Conservation (phyloP, 2,888 invertebrate genomes). For the Anthophora plumipes region DNA sequence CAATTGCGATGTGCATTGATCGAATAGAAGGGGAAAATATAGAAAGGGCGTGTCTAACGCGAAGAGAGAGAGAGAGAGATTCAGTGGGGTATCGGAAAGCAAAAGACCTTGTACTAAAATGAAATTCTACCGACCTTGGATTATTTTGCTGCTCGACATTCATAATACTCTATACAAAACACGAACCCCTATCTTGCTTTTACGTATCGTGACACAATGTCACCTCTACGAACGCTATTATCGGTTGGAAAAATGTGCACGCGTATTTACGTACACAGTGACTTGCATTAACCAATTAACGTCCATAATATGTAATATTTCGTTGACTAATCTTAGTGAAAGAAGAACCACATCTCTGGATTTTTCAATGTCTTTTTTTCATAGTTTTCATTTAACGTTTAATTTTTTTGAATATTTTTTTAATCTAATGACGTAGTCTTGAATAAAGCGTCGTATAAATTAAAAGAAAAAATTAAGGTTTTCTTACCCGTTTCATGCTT, state of each 20-base stretch:
- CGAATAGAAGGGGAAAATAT: not conserved
- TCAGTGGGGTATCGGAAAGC: constrained; percentile 32
- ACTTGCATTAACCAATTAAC: too few relatives aligned
- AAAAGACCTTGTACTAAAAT: constrained; percentile 32
- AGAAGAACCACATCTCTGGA: too few relatives aligned
- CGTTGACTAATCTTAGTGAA: too few relatives aligned
- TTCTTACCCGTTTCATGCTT: too few relatives aligned
- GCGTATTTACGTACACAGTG: too few relatives aligned
- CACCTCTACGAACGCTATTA: not conserved
- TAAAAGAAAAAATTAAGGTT: too few relatives aligned
- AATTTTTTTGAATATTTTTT: too few relatives aligned
- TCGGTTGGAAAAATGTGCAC: not conserved
- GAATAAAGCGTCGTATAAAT: too few relatives aligned
- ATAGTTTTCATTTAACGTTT: too few relatives aligned
- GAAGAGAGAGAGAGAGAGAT: not conserved
- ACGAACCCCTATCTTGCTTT: constrained; percentile 42
- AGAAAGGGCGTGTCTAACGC: not conserved
- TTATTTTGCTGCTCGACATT: constrained; percentile 25
- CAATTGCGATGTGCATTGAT: not conserved
- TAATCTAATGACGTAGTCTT: too few relatives aligned
- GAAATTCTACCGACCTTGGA: constrained; percentile 56
- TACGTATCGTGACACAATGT: constrained; percentile 5
- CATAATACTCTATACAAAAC: constrained; percentile 41
- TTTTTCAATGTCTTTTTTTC: too few relatives aligned
- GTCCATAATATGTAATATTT: too few relatives aligned